Percentiles rank a stretch among this genome's conserved stretches.
These are phyloP conservation scores for Tetrao urogallus DNA, from an alignment of 2,113 vertebrate genomes.

Conservation along the genomic window DNA sequence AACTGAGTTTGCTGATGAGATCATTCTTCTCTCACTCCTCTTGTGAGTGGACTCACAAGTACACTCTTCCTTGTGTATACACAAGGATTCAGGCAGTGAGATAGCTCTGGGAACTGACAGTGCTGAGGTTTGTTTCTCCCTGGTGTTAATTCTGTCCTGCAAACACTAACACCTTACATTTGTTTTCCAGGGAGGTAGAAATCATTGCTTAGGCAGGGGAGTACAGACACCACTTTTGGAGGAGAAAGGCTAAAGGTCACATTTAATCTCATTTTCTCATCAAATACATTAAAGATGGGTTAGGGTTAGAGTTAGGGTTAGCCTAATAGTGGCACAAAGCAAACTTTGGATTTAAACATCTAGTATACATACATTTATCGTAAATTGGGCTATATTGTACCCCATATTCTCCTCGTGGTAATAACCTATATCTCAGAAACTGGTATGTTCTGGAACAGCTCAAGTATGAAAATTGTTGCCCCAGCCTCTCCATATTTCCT, in stretches of 20 bases:
- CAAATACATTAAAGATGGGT: background rate
- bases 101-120: background rate
- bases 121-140: accelerated
- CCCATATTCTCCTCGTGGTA: background rate
- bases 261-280: background rate
- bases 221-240: background rate
- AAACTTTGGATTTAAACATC: background rate
- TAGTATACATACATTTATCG: background rate
- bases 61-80: background rate
- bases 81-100: background rate
- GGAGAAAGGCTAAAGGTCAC: background rate
- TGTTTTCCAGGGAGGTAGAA: background rate
- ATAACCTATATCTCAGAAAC: background rate
- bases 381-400: background rate
- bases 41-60: too few species aligned
- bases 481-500: background rate
- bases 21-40: background rate
- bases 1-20: background rate
- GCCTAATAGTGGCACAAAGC: background rate
- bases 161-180: background rate
- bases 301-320: too few species aligned
- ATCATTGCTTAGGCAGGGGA: background rate
- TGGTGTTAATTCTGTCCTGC: background rate
- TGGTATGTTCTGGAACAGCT: background rate
- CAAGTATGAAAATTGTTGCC: background rate